Base-by-base conservation (phyloP, 2,888 invertebrate species). In the Meghimatium bilineatum region DNA sequence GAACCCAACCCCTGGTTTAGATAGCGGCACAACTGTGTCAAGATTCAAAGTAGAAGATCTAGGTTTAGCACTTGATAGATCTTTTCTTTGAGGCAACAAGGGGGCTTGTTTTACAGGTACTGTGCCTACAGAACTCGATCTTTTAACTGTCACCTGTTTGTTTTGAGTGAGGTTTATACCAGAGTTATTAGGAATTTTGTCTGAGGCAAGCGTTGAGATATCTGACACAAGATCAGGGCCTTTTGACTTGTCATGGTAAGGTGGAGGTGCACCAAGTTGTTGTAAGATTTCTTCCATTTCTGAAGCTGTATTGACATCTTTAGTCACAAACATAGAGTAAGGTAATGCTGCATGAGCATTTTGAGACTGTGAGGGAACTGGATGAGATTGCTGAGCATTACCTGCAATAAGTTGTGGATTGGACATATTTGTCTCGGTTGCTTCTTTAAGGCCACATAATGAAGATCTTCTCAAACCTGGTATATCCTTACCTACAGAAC, bases 401-500 rank as follows among this genome's bases (percentile, higher is more conserved):
- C 72, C 79, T 0, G 49, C 63, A 79, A 72, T 74, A 34, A 69
- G 56, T 12, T 38, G 52, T 14, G 77, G 29, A 17, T 44, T 38
- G 5, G n/a, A 17, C 34, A 56, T 26, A 34, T n/a, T 26, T 49
- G 29, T 38, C 14, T 69, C 56, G 12, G 75, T 32, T 20, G 66
- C 32, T 36, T 84, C 80, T 80, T 80, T 84, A 8, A 84, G 29
- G 14, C 75, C 80, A 44, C 80, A 36, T 60, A 84, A 56, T 0
- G 84, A 84, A 1, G 84, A 75, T 20, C 76, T 69, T 29, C 69
- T 49, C 23, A 79, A 20, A 60, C 91, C 87, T 34, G 80, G 38
- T 12, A 34, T 74, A 34, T 83, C 79, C 74, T 72, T 84, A 52
- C 29, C 76, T 10, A 84, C 26, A 29, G 84, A 84, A 44, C 75